Evolutionary conservation across 1,140 invertebrate genomes (phyloP).

Genomic region (Batillaria attramentaria): DNA sequence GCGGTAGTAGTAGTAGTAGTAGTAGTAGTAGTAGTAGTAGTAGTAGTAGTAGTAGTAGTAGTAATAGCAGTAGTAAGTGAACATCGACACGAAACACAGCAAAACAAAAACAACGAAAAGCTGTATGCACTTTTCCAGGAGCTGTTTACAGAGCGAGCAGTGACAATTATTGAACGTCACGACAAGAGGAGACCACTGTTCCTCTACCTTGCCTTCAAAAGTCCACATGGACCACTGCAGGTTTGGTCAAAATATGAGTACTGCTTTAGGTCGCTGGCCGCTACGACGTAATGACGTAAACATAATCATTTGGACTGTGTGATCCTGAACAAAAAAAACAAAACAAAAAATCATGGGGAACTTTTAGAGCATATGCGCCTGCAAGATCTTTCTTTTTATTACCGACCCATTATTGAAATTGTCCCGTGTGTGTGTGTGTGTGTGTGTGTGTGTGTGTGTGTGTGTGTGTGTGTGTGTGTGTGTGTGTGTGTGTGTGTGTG

Average conservation of each 20-base stretch:
- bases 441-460: no score
- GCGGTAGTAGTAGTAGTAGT: neutral
- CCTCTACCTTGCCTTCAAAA: slow-evolving; percentile 44
- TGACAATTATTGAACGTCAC: slow-evolving; percentile 33
- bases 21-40: neutral
- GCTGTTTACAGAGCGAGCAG: slow-evolving; percentile 44
- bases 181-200: slow-evolving; percentile 38
- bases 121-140: slow-evolving; percentile 58
- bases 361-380: no score
- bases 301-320: no score
- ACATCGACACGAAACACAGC: neutral
- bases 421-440: no score
- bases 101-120: neutral
- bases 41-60: neutral
- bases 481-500: no score
- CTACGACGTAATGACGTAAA: neutral
- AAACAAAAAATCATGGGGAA: no score
- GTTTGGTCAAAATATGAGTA: slow-evolving; percentile 8
- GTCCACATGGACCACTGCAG: slow-evolving; percentile 37
- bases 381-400: no score
- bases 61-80: neutral
- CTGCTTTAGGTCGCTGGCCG: neutral
- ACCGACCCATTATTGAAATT: no score
- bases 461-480: no score
- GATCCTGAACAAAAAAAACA: no score